phyloP scores from a whole-genome alignment of 1,140 invertebrate genomes.

The Drosophila eugracilis region DNA sequence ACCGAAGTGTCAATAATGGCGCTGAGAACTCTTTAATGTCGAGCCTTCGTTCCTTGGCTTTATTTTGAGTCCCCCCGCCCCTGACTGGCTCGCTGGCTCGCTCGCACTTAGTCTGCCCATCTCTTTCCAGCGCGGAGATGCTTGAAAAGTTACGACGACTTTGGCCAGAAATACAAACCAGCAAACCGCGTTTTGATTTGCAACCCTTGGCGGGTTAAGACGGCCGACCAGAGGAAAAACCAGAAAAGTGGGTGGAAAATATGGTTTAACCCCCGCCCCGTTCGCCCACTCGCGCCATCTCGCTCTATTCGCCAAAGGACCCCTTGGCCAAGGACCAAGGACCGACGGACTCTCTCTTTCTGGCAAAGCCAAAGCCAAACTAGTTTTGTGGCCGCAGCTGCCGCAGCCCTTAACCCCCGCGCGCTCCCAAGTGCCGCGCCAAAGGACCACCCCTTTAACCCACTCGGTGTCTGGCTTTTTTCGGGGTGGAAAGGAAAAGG shows the following conservation, averaged over 20 bases:
- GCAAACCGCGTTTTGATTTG: slow-evolving; percentile 83
- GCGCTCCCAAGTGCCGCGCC: slow-evolving; percentile 13
- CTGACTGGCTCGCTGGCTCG: not conserved
- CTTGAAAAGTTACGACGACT: slow-evolving; percentile 76
- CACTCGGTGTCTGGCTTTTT: slow-evolving; percentile 19
- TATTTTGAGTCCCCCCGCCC: not conserved
- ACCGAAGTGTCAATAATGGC: slow-evolving; percentile 79
- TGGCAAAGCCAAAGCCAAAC: slow-evolving; percentile 76
- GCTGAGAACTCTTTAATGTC: slow-evolving; percentile 72
- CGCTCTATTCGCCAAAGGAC: not conserved
- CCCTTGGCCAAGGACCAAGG: not conserved
- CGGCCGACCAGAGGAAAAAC: slow-evolving; percentile 68
- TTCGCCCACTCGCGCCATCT: slow-evolving; percentile 6
- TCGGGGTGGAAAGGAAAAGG: slow-evolving; percentile 43
- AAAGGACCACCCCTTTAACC: slow-evolving; percentile 21
- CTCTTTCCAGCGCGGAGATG: slow-evolving; percentile 27
- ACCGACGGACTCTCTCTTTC: slow-evolving; percentile 10
- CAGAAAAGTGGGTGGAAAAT: slow-evolving; percentile 80
- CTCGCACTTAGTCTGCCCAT: slow-evolving; percentile 4
- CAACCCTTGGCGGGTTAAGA: slow-evolving; percentile 78
- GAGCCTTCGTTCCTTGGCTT: slow-evolving; percentile 8
- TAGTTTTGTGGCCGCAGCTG: slow-evolving; percentile 75
- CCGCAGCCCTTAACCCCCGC: slow-evolving; percentile 46
- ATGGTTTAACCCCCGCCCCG: slow-evolving; percentile 50
- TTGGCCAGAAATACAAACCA: slow-evolving; percentile 83